A percentile compares a stretch with the other conserved stretches of the same genome.
These are phyloP conservation scores for Macropis europaea DNA, from an alignment of 2,888 invertebrate genomes.

Conservation along the genomic window DNA sequence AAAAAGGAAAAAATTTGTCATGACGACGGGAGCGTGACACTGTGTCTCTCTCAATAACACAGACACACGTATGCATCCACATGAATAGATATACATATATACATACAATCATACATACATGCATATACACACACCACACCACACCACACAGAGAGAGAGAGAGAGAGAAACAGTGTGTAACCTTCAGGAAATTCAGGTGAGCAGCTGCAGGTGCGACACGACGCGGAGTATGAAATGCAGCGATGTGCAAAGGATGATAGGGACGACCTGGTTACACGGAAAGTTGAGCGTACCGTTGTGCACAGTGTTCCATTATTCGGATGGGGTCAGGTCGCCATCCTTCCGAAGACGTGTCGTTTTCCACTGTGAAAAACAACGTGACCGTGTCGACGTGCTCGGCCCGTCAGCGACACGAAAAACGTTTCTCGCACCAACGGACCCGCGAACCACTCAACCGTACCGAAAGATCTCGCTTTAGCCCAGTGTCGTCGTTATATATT, in stretches of 20 bases:
- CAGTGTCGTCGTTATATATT: constrained; percentile 65
- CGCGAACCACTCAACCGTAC: constrained; percentile 55
- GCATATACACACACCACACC: no score
- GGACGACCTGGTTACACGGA: constrained; percentile 19
- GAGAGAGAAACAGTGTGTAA: no score
- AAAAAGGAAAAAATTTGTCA: constrained; percentile 47
- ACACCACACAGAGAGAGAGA: no score
- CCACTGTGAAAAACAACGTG: constrained; percentile 54
- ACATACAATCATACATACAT: no score
- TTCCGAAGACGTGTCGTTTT: constrained; percentile 64
- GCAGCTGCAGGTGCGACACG: constrained; percentile 12
- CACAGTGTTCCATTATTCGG: constrained; percentile 75
- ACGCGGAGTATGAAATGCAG: no score
- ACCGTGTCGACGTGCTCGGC: constrained; percentile 30
- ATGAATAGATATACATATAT: no score
- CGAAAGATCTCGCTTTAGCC: constrained; percentile 57
- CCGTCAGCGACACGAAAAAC: constrained; percentile 40
- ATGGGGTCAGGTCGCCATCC: constrained; percentile 76
- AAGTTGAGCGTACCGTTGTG: constrained; percentile 72
- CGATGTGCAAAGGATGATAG: constrained; percentile 1
- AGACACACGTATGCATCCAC: no score
- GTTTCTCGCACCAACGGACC: constrained; percentile 45
- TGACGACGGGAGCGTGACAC: constrained; percentile 42
- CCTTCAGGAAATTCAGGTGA: constrained; percentile 28
- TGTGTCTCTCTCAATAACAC: constrained; percentile 39